Evolutionary conservation across 2,888 invertebrate genomes (phyloP).

Genomic region (Chelonus formosanus): DNA sequence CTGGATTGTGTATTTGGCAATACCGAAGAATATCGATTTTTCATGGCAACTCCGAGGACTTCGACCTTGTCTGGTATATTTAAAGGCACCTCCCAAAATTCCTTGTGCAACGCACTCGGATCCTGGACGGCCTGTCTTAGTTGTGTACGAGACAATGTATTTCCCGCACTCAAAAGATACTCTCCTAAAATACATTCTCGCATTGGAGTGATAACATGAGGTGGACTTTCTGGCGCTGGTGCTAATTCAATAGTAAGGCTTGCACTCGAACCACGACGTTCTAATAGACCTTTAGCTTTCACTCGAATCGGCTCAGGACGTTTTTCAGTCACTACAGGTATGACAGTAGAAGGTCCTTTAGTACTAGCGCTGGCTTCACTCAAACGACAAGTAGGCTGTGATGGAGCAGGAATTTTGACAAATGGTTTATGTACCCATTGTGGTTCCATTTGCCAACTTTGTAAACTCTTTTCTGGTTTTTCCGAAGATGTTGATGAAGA

Average conservation of each 20-base stretch:
- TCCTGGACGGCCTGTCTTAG: slow-evolving; percentile 67
- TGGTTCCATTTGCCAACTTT: slow-evolving; percentile 52
- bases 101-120: slow-evolving; percentile 75
- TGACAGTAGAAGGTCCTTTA: slow-evolving; percentile 31
- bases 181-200: slow-evolving; percentile 70
- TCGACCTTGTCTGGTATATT: slow-evolving; percentile 91
- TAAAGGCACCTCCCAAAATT: slow-evolving; percentile 94
- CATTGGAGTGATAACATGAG: slow-evolving; percentile 68
- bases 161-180: slow-evolving; percentile 69
- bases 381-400: slow-evolving; percentile 41
- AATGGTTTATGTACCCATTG: slow-evolving; percentile 57
- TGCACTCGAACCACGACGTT: slow-evolving; percentile 89
- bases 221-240: slow-evolving; percentile 57
- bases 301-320: slow-evolving; percentile 67
- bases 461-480: slow-evolving; percentile 50
- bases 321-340: slow-evolving; percentile 52
- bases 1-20: slow-evolving; percentile 89
- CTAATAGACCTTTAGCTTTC: slow-evolving; percentile 76
- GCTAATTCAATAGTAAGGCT: slow-evolving; percentile 84
- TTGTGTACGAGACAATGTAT: slow-evolving; percentile 67
- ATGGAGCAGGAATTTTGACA: slow-evolving; percentile 44
- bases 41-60: slow-evolving; percentile 86
- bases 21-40: slow-evolving; percentile 90
- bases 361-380: slow-evolving; percentile 14
- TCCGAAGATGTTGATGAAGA: slow-evolving; percentile 41